These are phyloP conservation scores for Blastomussa wellsi DNA, from an alignment of 92 coral and sea anemone genomes.

Conservation along the genomic window DNA sequence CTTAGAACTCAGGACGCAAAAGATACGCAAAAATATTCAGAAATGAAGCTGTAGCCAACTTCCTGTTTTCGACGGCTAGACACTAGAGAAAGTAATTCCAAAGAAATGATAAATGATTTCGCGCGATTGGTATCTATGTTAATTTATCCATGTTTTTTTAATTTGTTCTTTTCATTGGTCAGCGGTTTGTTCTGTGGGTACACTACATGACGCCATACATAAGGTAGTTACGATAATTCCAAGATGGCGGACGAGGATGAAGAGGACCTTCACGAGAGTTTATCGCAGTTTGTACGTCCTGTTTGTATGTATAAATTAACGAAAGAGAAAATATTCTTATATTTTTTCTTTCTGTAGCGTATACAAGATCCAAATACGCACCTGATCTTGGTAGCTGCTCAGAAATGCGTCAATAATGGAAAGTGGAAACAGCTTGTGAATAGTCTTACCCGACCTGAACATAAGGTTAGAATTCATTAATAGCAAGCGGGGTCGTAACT, in stretches of 20 bases:
- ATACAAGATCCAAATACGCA: conserved; percentile 54
- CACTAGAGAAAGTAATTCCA: background rate
- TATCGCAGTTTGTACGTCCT: conserved; percentile 53
- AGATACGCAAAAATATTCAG: background rate
- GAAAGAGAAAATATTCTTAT: background rate
- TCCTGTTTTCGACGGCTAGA: background rate
- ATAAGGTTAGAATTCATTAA: conserved; percentile 43
- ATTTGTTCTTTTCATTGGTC: background rate
- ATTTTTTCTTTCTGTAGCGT: conserved; percentile 38
- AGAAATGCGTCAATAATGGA: conserved; percentile 62
- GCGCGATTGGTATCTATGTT: background rate
- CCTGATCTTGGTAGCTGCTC: conserved; percentile 72
- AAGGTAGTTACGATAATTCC: background rate
- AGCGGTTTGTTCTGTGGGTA: background rate
- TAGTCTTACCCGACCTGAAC: conserved; percentile 40
- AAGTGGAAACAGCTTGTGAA: conserved; percentile 53
- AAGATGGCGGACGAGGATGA: conserved; percentile 66
- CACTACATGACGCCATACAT: background rate
- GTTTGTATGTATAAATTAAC: background rate
- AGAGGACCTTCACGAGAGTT: conserved; percentile 29
- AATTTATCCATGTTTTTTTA: no score
- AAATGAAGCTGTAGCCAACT: background rate
- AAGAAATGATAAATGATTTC: background rate
- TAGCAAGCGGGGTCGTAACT: no score
- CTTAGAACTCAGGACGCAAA: background rate